These are phyloP conservation scores for Circaetus gallicus DNA, from an alignment of 2,113 vertebrate species.

Conservation along the genomic window DNA sequence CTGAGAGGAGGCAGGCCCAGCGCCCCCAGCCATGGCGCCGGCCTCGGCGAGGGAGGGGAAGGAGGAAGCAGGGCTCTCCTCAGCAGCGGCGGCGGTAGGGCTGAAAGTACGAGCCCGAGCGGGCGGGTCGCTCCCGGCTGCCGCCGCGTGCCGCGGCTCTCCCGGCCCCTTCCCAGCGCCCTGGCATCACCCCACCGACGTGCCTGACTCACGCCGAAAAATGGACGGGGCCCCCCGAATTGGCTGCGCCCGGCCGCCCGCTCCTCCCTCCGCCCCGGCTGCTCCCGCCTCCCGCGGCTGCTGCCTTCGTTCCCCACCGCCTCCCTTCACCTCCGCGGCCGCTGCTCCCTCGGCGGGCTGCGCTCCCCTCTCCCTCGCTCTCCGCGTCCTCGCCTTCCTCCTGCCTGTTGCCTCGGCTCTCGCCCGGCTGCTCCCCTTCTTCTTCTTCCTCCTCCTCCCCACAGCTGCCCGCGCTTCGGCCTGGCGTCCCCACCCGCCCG, in stretches of 20 bases:
- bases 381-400: neutral
- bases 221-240: constrained; percentile 14
- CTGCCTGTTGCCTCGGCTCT: neutral
- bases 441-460: neutral
- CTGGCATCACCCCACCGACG: constrained; percentile 42
- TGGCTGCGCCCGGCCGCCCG: neutral
- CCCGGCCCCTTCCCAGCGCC: neutral
- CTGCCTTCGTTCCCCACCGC: neutral
- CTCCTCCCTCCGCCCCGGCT: neutral
- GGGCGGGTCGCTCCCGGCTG: neutral
- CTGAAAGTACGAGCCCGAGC: neutral
- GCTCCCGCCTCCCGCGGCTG: neutral
- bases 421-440: neutral
- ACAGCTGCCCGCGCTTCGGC: neutral
- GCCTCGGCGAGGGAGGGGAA: neutral
- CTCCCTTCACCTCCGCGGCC: neutral
- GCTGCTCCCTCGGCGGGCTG: neutral
- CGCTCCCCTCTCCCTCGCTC: neutral
- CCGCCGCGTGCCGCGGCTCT: neutral
- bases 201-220: constrained; percentile 33
- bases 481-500: neutral
- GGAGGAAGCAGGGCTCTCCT: neutral
- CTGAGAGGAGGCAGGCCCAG: neutral
- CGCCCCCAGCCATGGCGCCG: neutral
- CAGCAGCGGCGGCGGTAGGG: neutral